phyloP scores from a whole-genome alignment of 2,888 invertebrate species.

The Epiblema foenella region DNA sequence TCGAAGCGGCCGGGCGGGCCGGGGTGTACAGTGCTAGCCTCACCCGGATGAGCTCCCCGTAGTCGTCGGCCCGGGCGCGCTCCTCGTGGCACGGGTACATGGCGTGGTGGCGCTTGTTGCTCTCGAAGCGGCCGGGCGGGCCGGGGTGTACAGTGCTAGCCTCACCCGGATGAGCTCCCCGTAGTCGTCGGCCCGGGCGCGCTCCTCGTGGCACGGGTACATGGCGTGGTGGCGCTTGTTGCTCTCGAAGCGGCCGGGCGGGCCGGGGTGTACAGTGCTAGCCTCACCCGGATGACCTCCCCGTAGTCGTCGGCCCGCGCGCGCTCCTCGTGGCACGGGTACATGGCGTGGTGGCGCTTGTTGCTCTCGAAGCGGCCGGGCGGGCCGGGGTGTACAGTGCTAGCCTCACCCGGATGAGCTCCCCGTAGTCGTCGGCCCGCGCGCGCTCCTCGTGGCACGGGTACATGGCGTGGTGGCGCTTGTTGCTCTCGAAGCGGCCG shows the following conservation, averaged over 20 bases:
- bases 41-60: too few species aligned
- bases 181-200: background rate
- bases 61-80: too few species aligned
- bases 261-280: too few species aligned
- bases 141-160: slow-evolving; percentile 46
- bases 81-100: too few species aligned
- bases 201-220: slow-evolving; percentile 6
- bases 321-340: background rate
- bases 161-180: background rate
- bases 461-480: slow-evolving; percentile 4
- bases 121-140: background rate
- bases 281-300: background rate
- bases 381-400: slow-evolving; percentile 10
- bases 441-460: slow-evolving; percentile 4
- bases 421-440: slow-evolving; percentile 95
- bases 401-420: slow-evolving; percentile 88
- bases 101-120: too few species aligned
- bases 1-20: too few species aligned
- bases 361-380: slow-evolving; percentile 14
- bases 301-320: background rate
- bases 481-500: background rate
- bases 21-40: too few species aligned
- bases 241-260: background rate
- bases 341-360: slow-evolving; percentile 23
- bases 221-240: background rate